Evolutionary conservation across 1,140 invertebrate genomes (phyloP).

Genomic region (Neoseiulus cucumeris): DNA sequence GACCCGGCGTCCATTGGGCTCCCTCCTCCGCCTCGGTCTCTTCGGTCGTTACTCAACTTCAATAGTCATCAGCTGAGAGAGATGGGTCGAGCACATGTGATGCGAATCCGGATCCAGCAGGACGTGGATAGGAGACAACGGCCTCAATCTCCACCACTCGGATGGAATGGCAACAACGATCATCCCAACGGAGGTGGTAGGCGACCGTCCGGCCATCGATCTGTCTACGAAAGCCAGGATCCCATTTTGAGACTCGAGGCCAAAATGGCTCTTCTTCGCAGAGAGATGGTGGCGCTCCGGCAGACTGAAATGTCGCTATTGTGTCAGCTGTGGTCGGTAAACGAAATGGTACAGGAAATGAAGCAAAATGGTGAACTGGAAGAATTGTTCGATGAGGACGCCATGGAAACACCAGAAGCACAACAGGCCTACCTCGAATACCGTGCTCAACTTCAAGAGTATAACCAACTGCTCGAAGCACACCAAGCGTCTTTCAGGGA

Average conservation of each 20-base stretch:
- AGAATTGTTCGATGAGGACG: background rate
- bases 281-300: background rate
- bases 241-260: background rate
- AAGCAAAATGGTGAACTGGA: background rate
- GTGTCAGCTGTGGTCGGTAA: conserved; percentile 4
- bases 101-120: background rate
- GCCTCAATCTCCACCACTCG: background rate
- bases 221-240: conserved; percentile 5
- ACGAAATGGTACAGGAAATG: conserved; percentile 6
- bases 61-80: background rate
- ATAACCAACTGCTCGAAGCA: background rate
- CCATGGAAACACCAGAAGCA: background rate
- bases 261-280: background rate
- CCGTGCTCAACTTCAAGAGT: background rate
- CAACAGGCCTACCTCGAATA: conserved; percentile 7
- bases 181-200: background rate
- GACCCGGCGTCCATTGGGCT: background rate
- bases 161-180: background rate
- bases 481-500: conserved; percentile 3
- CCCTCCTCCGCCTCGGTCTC: background rate
- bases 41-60: background rate
- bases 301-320: background rate
- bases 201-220: background rate
- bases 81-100: conserved; percentile 1
- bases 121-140: background rate